Evolutionary conservation across 2,888 invertebrate species (phyloP).

Genomic region (Dromius quadrimaculatus): DNA sequence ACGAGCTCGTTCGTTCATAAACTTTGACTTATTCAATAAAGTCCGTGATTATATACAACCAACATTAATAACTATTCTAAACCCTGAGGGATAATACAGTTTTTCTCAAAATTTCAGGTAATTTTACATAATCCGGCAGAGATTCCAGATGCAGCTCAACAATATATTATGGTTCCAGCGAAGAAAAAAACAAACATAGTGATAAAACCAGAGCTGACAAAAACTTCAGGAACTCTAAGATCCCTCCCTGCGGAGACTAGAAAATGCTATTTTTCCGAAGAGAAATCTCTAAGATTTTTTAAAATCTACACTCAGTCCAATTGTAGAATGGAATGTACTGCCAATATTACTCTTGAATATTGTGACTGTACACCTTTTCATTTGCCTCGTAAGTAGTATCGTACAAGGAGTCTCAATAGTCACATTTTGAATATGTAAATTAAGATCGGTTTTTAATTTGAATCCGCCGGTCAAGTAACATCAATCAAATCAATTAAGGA

Average conservation of each 20-base stretch:
- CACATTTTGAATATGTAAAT: no score
- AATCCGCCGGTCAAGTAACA: no score
- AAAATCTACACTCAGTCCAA: conserved; percentile 58
- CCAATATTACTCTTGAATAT: conserved; percentile 55
- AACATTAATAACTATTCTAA: no score
- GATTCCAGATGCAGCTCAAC: conserved; percentile 56
- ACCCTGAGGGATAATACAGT: no score
- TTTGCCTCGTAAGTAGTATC: conserved; percentile 59
- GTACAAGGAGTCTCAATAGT: neutral
- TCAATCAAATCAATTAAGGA: no score
- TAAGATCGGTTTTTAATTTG: no score
- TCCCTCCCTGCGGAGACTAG: conserved; percentile 55
- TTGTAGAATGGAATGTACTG: conserved; percentile 58
- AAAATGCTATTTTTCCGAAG: conserved; percentile 58
- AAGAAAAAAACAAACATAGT: conserved; percentile 56
- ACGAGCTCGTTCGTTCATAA: no score
- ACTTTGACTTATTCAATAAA: no score
- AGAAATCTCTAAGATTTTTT: conserved; percentile 57
- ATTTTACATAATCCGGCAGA: conserved; percentile 61
- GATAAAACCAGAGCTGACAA: conserved; percentile 57
- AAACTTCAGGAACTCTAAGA: conserved; percentile 56
- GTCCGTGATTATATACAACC: no score
- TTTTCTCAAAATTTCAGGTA: no score
- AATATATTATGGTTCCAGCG: conserved; percentile 56
- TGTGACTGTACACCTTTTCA: conserved; percentile 58